Evolutionary conservation across 2,113 vertebrate species (phyloP), one percentile per base, ranked within the genome.

Genomic region (Daubentonia madagascariensis): DNA sequence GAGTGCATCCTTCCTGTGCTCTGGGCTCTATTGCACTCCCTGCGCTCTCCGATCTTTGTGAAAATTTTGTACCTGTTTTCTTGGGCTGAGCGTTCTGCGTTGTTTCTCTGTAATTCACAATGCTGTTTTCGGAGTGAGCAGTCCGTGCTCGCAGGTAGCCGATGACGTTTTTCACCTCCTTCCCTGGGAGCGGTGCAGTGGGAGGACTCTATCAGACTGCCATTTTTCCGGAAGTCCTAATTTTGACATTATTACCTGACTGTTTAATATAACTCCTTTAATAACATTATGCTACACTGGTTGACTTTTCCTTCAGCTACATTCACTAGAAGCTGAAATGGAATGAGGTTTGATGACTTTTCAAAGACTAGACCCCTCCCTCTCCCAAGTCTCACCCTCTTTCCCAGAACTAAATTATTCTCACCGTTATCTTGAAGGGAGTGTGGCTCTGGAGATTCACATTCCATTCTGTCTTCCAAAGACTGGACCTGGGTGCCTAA

Each of bases 381-480:
- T 63, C 32, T 30, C 48, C 37, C 52, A 85, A 80, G 67, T 67
- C 72, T 85, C n/a, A 84, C 9, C 1, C 23, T 78, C 57, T 37
- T 43, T 35, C 79, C 57, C 28, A 88, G 87, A 30, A 85, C 48
- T 73, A 68, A 78, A 52, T 79, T 37, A 35, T 50, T 67, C 73
- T 96, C 73, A 96, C 95, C 85, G 28, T 90, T 83, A 68, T 87
- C 93, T 32, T 86, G 95, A 75, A 90, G 85, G 6, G 52, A 11
- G 48, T 75, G 25, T 76, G 85, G 80, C 35, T 95, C 97, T 93
- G 92, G 97, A 89, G 95, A 95, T 20, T 93, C 85, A 93, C 85
- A 83, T 57, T 93, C 93, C 85, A 93, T 85, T 73, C 85, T 23
- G 0, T 68, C 93, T 52, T 54, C 93, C 30, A 40, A 0, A n/a